These are phyloP conservation scores for Erpornis zantholeuca DNA, from an alignment of 2,113 vertebrate species.

Conservation along the genomic window DNA sequence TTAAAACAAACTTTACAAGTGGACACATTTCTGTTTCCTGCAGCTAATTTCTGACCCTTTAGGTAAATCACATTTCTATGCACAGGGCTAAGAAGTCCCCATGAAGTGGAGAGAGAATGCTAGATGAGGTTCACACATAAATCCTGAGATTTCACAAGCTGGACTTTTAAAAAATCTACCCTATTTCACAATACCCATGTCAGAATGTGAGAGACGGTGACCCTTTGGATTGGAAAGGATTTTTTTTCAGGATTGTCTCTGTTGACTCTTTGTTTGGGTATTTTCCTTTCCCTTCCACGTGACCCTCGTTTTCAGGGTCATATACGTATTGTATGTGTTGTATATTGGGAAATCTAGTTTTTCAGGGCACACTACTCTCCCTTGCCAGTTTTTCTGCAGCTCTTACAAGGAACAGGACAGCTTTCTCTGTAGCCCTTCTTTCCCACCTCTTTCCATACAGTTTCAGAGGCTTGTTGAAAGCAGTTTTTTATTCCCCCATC, in stretches of 20 bases:
- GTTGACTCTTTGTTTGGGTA: neutral
- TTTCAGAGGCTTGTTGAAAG: neutral
- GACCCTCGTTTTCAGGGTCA: neutral
- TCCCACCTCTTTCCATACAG: neutral
- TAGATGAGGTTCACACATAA: neutral
- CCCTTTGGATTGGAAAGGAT: neutral
- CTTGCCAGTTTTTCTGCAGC: neutral
- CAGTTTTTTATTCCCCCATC: neutral
- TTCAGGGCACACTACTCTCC: neutral
- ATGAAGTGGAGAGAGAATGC: neutral
- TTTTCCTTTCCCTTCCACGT: neutral
- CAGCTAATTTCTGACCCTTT: neutral
- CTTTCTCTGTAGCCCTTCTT: neutral
- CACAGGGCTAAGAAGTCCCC: neutral
- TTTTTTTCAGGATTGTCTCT: neutral
- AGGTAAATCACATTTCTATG: neutral
- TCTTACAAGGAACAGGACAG: neutral
- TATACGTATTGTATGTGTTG: neutral
- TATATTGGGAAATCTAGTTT: neutral
- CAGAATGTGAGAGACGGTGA: neutral
- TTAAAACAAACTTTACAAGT: neutral
- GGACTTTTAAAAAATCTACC: conserved; percentile 27
- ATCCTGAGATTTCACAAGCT: conserved; percentile 22
- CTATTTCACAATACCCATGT: conserved; percentile 18
- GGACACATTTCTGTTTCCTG: neutral